These are phyloP conservation scores for Lithosia quadra DNA, from an alignment of 2,888 invertebrate genomes.

Conservation along the genomic window DNA sequence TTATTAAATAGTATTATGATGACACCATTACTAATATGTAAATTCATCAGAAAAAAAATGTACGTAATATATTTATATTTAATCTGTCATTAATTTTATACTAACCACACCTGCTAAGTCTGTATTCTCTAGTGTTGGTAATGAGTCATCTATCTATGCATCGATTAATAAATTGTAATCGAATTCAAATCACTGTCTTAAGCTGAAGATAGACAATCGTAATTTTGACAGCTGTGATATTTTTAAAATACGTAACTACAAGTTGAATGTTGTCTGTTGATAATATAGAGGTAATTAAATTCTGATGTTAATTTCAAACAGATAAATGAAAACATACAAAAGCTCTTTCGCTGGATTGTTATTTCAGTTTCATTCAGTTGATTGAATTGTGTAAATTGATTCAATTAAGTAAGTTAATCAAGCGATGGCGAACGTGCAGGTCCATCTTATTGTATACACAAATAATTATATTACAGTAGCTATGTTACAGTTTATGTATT, in stretches of 20 bases:
- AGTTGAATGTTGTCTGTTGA: not conserved
- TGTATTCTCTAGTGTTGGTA: conserved; percentile 20
- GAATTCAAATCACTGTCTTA: conserved; percentile 11
- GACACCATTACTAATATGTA: not conserved
- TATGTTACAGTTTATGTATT: not conserved
- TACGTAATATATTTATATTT: not conserved
- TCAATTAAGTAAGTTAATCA: not conserved
- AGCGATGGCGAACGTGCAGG: not conserved
- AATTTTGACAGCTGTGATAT: too few species aligned
- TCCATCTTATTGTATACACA: not conserved
- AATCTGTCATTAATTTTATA: conserved; percentile 1
- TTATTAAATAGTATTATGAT: not conserved
- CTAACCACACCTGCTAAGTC: conserved; percentile 23
- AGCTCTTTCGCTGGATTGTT: not conserved
- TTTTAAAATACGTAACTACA: too few species aligned
- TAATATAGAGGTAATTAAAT: not conserved
- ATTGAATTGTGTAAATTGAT: conserved; percentile 5
- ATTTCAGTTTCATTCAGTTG: conserved; percentile 1
- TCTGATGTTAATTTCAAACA: not conserved
- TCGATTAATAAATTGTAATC: conserved; percentile 26
- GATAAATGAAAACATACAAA: not conserved
- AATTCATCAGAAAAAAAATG: not conserved
- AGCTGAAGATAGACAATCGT: not conserved
- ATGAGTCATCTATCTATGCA: conserved; percentile 24
- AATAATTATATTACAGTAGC: not conserved